Evolutionary conservation across 2,113 vertebrate species (phyloP), one percentile per base, ranked within the genome.

Genomic region (Macrotis lagotis): DNA sequence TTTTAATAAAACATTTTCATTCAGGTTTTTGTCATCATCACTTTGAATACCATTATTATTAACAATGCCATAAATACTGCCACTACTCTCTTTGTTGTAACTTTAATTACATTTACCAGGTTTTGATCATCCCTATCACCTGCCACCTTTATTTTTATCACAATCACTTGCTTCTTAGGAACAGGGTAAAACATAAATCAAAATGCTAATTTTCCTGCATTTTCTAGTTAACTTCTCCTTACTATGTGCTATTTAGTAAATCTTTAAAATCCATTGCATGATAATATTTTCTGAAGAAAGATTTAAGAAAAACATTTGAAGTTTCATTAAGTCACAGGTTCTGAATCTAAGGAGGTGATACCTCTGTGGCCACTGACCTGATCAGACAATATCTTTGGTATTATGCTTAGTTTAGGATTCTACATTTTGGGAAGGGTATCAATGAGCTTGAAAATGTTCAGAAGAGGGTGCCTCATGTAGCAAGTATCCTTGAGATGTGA

Each of bases 1-100:
- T 48, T 74, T 74, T 5, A 51, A 93, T 55, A 50, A 95, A 95
- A 59, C 10, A 28, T 95, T 94, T 96, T 0, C 37, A 94, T 0
- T 24, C 51, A 90, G 90, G 91, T 74, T 22, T 74, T 74, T 22
- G 16, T 66, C 59, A 50, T 26, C 66, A 74, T 37, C 66, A 44
- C 14, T 22, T 22, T 44, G n/a, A 74, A 8, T 0, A 51, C 37
- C 55, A 44, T 44, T 37, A n/a, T 66, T 14, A 66, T 37, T 37
- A 66, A 37, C 55, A 66, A 10, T 4, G 12, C 10, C 55, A 66
- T 12, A 10, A 66, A 37, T 14, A 66, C 12, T 12, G 37, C 28
- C 11, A 14, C 31, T 31, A 37, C 12, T 66, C 12, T 37, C 55
- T 66, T 66, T 37, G 28, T 66, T 31, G 8, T 12, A 59, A 59